A percentile compares a stretch with the other conserved stretches of the same genome.
Conservation (phyloP, 2,888 invertebrate species). For the Scaptomyza tumidula region DNA sequence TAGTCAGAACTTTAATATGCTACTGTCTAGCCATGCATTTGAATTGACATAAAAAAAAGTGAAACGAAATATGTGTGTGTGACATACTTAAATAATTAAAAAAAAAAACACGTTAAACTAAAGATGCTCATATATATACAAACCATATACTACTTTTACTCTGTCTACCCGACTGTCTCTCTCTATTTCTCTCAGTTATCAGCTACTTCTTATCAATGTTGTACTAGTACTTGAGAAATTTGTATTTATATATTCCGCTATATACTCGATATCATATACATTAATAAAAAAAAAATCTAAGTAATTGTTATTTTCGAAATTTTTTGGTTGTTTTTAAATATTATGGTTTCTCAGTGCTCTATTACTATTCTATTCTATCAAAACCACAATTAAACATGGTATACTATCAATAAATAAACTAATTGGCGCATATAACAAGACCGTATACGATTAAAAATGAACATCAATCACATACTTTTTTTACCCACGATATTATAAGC, state of each 20-base stretch:
- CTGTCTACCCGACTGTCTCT: conserved; percentile 38
- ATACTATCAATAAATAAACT: conserved; percentile 62
- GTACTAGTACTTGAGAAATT: conserved; percentile 66
- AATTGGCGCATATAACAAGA: conserved; percentile 56
- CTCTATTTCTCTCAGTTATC: conserved; percentile 50
- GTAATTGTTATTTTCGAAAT: conserved; percentile 34
- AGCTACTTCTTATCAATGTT: conserved; percentile 63
- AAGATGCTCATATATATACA: conserved; percentile 53
- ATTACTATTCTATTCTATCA: conserved; percentile 33
- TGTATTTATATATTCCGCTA: conserved; percentile 52
- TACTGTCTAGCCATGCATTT: conserved; percentile 36
- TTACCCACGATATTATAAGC: not conserved
- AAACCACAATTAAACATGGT: conserved; percentile 38
- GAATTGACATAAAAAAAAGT: conserved; percentile 14
- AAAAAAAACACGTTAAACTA: conserved; percentile 12
- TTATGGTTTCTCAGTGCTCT: conserved; percentile 27
- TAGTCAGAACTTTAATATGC: conserved; percentile 3
- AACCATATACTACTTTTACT: conserved; percentile 39
- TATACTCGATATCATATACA: conserved; percentile 35
- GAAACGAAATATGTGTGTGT: conserved; percentile 47
- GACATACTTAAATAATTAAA: conserved; percentile 28
- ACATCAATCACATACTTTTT: conserved; percentile 38
- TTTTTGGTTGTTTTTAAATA: conserved; percentile 14
- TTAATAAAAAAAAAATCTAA: conserved; percentile 25
- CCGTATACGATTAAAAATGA: conserved; percentile 25